phyloP scores from a whole-genome alignment of 2,888 invertebrate species.

The Furcula furcula region DNA sequence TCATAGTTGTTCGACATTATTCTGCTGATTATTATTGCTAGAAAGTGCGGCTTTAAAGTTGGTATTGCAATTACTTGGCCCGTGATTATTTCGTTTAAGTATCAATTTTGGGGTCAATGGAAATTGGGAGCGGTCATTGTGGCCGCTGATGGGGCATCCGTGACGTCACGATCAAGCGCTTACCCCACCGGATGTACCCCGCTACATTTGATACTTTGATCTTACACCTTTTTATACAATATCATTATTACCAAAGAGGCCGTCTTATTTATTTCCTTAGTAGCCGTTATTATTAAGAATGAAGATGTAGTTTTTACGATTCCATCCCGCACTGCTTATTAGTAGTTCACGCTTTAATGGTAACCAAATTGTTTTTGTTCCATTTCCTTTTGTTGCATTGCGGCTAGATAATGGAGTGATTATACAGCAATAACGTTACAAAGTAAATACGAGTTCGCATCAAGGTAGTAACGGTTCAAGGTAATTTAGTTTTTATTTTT shows the following conservation, averaged over 20 bases:
- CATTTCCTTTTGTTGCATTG: slow-evolving; percentile 47
- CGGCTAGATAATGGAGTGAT: slow-evolving; percentile 44
- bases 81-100: slow-evolving; percentile 29
- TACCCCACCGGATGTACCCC: slow-evolving; percentile 48
- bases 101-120: slow-evolving; percentile 37
- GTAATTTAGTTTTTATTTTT: too few species aligned
- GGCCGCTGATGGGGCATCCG: slow-evolving; percentile 8
- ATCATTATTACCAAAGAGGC: slow-evolving; percentile 61
- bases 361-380: slow-evolving; percentile 52
- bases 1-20: slow-evolving; percentile 4
- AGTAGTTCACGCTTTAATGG: slow-evolving; percentile 58
- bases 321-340: slow-evolving; percentile 53
- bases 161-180: slow-evolving; percentile 17
- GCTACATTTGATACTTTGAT: slow-evolving; percentile 43
- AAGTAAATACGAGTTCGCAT: slow-evolving; percentile 30
- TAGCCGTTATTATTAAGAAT: slow-evolving; percentile 63
- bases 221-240: slow-evolving; percentile 41
- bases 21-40: slow-evolving; percentile 13
- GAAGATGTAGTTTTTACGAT: slow-evolving; percentile 66
- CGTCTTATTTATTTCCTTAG: slow-evolving; percentile 65
- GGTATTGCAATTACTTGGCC: slow-evolving; percentile 29
- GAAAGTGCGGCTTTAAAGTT: slow-evolving; percentile 17
- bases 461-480: slow-evolving; percentile 27
- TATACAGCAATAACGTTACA: slow-evolving; percentile 32
- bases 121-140: slow-evolving; percentile 12